Conservation (phyloP, 2,113 vertebrate species). For the Hiodon tergisus region DNA sequence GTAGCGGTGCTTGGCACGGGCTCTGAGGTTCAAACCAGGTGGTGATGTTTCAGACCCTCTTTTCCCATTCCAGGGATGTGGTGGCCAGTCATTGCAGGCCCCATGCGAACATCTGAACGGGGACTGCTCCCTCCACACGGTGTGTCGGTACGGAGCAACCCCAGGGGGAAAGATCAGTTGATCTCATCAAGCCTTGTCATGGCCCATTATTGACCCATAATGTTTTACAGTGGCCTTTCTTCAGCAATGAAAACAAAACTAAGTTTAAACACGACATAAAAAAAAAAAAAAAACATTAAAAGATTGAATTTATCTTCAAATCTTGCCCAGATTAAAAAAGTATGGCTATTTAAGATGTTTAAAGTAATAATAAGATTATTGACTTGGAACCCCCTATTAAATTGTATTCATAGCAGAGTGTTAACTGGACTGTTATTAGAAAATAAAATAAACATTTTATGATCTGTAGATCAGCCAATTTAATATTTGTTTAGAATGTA, state of each 20-base stretch:
- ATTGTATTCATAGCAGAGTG: neutral
- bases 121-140: neutral
- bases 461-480: no score
- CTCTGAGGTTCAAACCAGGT: conserved; percentile 2
- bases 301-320: neutral
- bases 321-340: neutral
- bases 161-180: neutral
- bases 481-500: no score
- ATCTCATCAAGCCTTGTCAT: neutral
- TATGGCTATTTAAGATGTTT: neutral
- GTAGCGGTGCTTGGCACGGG: neutral
- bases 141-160: neutral
- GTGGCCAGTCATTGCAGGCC: neutral
- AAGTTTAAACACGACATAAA: neutral
- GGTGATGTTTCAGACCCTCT: neutral
- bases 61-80: conserved; percentile 6
- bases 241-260: neutral
- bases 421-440: neutral
- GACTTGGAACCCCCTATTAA: neutral
- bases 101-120: neutral
- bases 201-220: neutral
- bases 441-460: no score
- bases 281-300: no score
- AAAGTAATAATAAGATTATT: neutral
- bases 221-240: neutral